Conservation (phyloP, 2,113 vertebrate species). For the Pampusana beccarii region DNA sequence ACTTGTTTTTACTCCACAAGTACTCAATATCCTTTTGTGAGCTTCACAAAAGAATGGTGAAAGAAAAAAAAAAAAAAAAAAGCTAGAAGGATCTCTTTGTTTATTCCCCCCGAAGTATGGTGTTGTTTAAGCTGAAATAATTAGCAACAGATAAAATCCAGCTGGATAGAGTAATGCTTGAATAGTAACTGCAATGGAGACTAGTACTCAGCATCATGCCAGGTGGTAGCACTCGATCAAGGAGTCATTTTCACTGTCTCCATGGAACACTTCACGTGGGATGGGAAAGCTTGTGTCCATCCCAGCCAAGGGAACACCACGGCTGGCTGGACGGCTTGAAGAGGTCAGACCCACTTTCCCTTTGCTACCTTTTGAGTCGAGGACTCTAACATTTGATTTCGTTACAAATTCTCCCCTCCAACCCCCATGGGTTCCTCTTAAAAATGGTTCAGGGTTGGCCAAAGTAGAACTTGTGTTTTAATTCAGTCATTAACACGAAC, state of each 20-base stretch:
- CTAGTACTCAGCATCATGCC: not conserved
- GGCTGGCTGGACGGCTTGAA: not conserved
- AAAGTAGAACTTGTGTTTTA: not conserved
- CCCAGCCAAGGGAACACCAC: not conserved
- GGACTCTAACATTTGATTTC: not conserved
- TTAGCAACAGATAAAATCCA: not conserved
- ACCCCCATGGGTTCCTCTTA: accelerated
- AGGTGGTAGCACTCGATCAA: not conserved
- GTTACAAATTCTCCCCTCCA: not conserved
- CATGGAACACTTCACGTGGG: not conserved
- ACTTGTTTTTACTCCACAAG: not conserved
- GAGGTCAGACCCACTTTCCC: not conserved
- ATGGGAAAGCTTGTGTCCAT: not conserved
- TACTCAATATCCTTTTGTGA: accelerated
- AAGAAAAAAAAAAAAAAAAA: not conserved
- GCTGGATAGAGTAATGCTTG: not conserved
- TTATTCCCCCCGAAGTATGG: not conserved
- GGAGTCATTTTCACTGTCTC: not conserved
- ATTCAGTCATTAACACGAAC: not conserved
- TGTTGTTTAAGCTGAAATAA: not conserved
- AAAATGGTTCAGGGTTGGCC: not conserved
- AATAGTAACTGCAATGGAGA: not conserved
- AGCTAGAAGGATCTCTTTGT: not conserved
- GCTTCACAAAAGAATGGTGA: not conserved
- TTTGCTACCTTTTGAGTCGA: not conserved